Percentiles rank a stretch among this genome's conserved stretches.
phyloP scores from a whole-genome alignment of 2,888 invertebrate genomes.

The Pollenia griseotomentosa region DNA sequence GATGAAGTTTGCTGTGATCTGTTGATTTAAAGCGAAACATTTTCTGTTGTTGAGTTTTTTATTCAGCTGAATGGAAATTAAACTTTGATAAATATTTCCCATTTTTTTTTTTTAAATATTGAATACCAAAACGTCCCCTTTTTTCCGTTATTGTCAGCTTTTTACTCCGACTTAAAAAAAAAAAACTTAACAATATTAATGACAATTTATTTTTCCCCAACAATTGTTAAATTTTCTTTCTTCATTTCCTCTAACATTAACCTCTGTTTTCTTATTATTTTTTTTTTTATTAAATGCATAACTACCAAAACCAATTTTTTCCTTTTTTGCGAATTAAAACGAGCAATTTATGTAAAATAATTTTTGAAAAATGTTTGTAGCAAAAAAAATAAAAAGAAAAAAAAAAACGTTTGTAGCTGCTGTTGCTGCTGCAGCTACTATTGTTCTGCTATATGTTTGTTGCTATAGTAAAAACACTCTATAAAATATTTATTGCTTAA shows the following conservation, averaged over 20 bases:
- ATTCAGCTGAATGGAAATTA: too few species aligned
- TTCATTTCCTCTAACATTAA: slow-evolving; percentile 63
- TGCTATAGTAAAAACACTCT: slow-evolving; percentile 32
- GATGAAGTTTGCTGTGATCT: too few species aligned
- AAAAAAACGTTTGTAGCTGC: slow-evolving; percentile 7
- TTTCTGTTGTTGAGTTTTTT: too few species aligned
- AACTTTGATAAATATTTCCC: too few species aligned
- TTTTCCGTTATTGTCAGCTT: slow-evolving; percentile 13
- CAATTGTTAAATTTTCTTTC: slow-evolving; percentile 27
- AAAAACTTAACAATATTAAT: slow-evolving; percentile 18
- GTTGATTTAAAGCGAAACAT: too few species aligned
- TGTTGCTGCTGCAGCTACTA: slow-evolving; percentile 18
- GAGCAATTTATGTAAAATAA: slow-evolving; percentile 60
- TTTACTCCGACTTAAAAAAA: not conserved
- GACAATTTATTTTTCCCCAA: slow-evolving; percentile 1
- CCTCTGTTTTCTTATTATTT: slow-evolving; percentile 49
- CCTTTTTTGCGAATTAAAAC: slow-evolving; percentile 55
- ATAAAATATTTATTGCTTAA: slow-evolving; percentile 72
- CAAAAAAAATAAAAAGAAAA: not conserved
- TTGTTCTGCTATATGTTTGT: slow-evolving; percentile 12
- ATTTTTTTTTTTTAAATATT: too few species aligned
- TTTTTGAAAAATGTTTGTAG: slow-evolving; percentile 7
- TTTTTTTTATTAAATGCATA: slow-evolving; percentile 17
- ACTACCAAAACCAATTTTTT: slow-evolving; percentile 10
- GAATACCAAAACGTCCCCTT: not conserved